Evolutionary conservation across 2,797 vertebrate species (phyloP).

Genomic region (Lateolabrax maculatus): DNA sequence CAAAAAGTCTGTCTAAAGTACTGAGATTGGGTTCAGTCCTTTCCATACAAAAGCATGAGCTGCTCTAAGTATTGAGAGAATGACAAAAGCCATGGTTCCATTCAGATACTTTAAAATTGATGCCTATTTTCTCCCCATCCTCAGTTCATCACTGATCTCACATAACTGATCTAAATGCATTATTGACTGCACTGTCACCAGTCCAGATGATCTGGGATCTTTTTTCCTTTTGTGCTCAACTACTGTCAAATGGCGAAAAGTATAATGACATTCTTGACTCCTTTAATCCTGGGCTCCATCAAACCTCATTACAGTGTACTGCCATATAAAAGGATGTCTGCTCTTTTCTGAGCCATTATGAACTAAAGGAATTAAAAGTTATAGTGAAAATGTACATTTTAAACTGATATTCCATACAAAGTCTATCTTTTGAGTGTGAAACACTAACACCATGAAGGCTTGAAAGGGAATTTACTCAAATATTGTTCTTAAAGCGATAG

Average conservation of each 20-base stretch:
- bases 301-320: background rate
- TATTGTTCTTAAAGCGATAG: background rate
- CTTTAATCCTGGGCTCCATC: background rate
- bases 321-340: background rate
- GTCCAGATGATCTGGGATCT: background rate
- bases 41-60: background rate
- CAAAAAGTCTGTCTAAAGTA: background rate
- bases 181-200: constrained; percentile 16
- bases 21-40: background rate
- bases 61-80: background rate
- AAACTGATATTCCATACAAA: background rate
- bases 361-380: background rate
- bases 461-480: background rate
- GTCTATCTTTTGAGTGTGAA: background rate
- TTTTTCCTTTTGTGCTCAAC: constrained; percentile 1
- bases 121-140: background rate
- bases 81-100: background rate
- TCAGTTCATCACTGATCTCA: constrained; percentile 9
- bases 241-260: background rate
- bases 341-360: background rate
- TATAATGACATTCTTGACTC: background rate
- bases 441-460: background rate
- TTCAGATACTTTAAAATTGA: background rate
- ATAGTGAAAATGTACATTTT: background rate
- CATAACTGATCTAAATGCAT: constrained; percentile 21